phyloP scores from a whole-genome alignment of 1,140 invertebrate species.

The Oedothorax gibbosus region DNA sequence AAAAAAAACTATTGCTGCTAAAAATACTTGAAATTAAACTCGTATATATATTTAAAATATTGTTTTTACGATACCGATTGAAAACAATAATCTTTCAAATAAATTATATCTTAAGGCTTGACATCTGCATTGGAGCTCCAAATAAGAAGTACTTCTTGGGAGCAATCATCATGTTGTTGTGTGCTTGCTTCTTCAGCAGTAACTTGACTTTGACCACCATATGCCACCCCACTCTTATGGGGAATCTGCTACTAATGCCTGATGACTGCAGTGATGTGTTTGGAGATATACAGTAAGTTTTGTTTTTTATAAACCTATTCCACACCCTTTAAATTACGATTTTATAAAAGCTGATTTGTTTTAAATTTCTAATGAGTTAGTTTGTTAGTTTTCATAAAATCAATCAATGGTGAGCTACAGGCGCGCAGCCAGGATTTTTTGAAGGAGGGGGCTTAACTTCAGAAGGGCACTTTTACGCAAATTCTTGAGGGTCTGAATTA shows the following conservation, averaged over 20 bases:
- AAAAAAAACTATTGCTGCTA: no score
- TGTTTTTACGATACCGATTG: no score
- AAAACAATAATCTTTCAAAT: not conserved
- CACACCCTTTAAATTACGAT: not conserved
- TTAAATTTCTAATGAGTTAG: not conserved
- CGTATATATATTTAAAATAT: no score
- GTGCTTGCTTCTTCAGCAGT: constrained; percentile 93
- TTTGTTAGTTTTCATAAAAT: not conserved
- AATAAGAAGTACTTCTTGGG: constrained; percentile 48
- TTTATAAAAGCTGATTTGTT: not conserved
- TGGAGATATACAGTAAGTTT: constrained; percentile 58
- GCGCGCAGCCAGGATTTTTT: no score
- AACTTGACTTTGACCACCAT: constrained; percentile 95
- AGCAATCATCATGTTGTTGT: constrained; percentile 17
- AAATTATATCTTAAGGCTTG: constrained; percentile 53
- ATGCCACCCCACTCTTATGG: constrained; percentile 54
- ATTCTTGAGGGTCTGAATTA: no score
- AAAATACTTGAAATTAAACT: no score
- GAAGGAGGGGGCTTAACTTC: no score
- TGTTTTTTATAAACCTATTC: not conserved
- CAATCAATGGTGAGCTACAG: not conserved
- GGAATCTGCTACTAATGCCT: constrained; percentile 41
- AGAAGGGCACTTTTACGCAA: no score
- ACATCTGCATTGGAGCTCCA: constrained; percentile 50
- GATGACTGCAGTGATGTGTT: constrained; percentile 59